Base-by-base conservation (phyloP, 2,888 invertebrate genomes). In the Incurvaria masculella region DNA sequence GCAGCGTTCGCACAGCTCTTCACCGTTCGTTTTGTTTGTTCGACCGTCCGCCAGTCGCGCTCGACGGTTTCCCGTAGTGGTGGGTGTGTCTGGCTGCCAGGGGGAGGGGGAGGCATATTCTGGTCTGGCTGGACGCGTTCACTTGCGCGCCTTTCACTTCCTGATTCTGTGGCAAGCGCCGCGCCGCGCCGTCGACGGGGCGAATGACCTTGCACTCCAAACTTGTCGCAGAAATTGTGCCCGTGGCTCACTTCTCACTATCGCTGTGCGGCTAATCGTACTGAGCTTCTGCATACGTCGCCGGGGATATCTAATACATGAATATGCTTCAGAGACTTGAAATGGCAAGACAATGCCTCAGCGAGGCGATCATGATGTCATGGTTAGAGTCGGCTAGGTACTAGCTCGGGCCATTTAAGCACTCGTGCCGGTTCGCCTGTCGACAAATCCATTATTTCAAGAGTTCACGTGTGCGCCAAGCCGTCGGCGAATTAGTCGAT, bases 131-230 rank as follows among this genome's bases (percentile, higher is more conserved):
- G 33, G 68, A 69, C 72, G 68, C 73, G 72, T 75, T 76, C 75
- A 70, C 75, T 69, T 10, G 10, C 23, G 4, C 23, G 69, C 78
- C 76, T 78, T 78, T 78, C 78, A 78, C 78, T 78, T 76, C 78
- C 78, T 73, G 72, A 72, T 75, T 74, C 75, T 76, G 73, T 75
- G 68, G 66, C 65, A 63, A 63, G 63, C 68, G 66, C 65, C 63
- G 63, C 63, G 63, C 64, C 68, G 68, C 68, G 70, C 65, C 69
- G 68, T 65, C 33, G 33, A 8, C 33, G 33, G 33, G 33, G 33
- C 33, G 14, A 33, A 8, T 33, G 33, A 33, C 33, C 33, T 33
- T 33, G 33, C 33, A 33, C 33, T 33, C 33, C 33, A 33, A 33
- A 33, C 33, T 4, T 14, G 33, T 33, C 14, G 33, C 33, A 33